Evolutionary conservation across 92 coral and sea anemone species (phyloP).

Genomic region (Porites cylindrica): DNA sequence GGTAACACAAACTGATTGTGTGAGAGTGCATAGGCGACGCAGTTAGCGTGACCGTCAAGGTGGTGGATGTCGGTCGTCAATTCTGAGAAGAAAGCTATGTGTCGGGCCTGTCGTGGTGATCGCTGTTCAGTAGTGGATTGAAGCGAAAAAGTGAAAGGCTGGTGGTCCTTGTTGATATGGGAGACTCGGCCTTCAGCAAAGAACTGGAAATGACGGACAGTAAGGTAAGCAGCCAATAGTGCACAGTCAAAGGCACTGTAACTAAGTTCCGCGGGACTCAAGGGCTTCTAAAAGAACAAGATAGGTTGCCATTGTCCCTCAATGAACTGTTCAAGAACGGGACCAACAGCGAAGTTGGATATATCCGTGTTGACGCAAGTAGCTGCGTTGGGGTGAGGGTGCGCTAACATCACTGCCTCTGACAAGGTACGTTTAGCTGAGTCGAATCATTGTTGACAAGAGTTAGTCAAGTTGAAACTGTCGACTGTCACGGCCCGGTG

Average conservation of each 20-base stretch:
- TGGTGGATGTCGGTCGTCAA: slow-evolving; percentile 56
- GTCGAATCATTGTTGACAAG: slow-evolving; percentile 9
- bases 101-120: slow-evolving; percentile 62
- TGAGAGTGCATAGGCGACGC: not conserved
- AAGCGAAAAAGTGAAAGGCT: slow-evolving; percentile 59
- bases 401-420: slow-evolving; percentile 12
- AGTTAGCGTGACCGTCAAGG: not conserved
- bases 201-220: slow-evolving; percentile 60
- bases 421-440: slow-evolving; percentile 4
- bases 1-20: slow-evolving; percentile 18
- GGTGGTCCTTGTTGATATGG: slow-evolving; percentile 65
- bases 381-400: slow-evolving; percentile 19
- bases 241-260: slow-evolving; percentile 67
- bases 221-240: slow-evolving; percentile 42
- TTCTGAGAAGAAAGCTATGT: slow-evolving; percentile 59
- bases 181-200: slow-evolving; percentile 56
- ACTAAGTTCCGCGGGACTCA: slow-evolving; percentile 46
- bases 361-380: slow-evolving; percentile 50
- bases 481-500: not conserved
- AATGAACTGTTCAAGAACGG: slow-evolving; percentile 32
- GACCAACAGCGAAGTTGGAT: slow-evolving; percentile 36
- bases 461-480: slow-evolving; percentile 27
- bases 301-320: slow-evolving; percentile 59
- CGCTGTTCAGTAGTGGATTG: slow-evolving; percentile 63
- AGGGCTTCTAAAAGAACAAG: slow-evolving; percentile 62